Conservation (phyloP, 1,140 invertebrate species). For the Caenorhabditis latens region DNA sequence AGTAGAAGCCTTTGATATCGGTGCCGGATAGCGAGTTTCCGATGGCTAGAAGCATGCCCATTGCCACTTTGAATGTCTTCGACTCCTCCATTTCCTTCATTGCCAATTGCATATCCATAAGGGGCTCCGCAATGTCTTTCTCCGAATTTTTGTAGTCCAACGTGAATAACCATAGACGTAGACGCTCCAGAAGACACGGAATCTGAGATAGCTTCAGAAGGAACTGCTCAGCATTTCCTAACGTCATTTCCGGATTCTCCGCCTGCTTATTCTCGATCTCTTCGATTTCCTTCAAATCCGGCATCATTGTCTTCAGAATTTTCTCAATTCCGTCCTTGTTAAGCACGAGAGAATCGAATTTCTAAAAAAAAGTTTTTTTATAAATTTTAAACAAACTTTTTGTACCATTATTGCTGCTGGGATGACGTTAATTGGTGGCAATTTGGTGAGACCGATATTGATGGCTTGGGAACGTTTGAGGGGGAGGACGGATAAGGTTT, state of each 20-base stretch:
- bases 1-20: slow-evolving; percentile 95
- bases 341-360: slow-evolving; percentile 98
- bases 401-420: slow-evolving; percentile 88
- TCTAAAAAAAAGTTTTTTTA: slow-evolving; percentile 83
- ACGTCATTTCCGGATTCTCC: slow-evolving; percentile 91
- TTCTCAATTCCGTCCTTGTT: slow-evolving; percentile 92
- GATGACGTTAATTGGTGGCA: slow-evolving; percentile 93
- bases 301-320: slow-evolving; percentile 92
- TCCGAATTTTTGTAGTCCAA: slow-evolving; percentile 96
- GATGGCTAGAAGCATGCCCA: slow-evolving; percentile 91
- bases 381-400: neutral
- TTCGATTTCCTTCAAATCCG: slow-evolving; percentile 93
- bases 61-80: slow-evolving; percentile 93
- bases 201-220: slow-evolving; percentile 94
- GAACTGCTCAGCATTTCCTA: slow-evolving; percentile 98
- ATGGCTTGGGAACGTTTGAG: slow-evolving; percentile 98
- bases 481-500: slow-evolving; percentile 94
- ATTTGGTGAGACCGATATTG: slow-evolving; percentile 99
- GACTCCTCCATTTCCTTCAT: slow-evolving; percentile 90
- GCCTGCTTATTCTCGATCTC: slow-evolving; percentile 95
- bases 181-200: slow-evolving; percentile 90
- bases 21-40: slow-evolving; percentile 97
- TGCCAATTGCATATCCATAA: slow-evolving; percentile 97
- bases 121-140: slow-evolving; percentile 95
- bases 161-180: slow-evolving; percentile 98